These are phyloP conservation scores for Heliconius erato DNA, from an alignment of 2,888 invertebrate species.

Conservation along the genomic window DNA sequence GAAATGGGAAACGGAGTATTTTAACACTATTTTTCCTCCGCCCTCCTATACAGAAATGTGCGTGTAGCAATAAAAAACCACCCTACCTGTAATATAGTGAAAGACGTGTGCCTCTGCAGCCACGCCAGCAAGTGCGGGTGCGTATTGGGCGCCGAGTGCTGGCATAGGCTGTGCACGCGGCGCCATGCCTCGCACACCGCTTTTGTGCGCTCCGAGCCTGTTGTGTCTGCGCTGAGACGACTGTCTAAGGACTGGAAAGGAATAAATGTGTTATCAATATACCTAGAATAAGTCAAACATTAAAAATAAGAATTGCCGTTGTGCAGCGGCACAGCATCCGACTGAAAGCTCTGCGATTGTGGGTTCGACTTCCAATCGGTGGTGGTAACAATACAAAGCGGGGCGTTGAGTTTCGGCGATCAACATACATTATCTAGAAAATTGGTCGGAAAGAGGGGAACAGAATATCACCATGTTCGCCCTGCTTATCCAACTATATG, in stretches of 20 bases:
- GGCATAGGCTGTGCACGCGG: slow-evolving; percentile 73
- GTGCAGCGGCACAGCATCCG: no score
- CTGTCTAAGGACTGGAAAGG: slow-evolving; percentile 70
- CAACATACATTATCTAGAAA: no score
- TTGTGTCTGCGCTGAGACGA: slow-evolving; percentile 66
- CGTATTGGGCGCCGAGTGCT: slow-evolving; percentile 72
- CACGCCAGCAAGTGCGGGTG: slow-evolving; percentile 73
- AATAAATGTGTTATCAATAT: neutral
- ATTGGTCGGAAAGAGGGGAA: no score
- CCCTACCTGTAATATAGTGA: slow-evolving; percentile 71
- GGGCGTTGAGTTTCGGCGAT: no score
- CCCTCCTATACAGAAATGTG: no score
- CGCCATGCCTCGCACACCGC: slow-evolving; percentile 78
- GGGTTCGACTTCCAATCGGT: no score
- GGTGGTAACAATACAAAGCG: no score
- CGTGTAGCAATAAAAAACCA: neutral
- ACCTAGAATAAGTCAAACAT: neutral
- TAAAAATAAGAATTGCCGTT: neutral
- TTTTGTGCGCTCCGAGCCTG: slow-evolving; percentile 67
- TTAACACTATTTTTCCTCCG: no score
- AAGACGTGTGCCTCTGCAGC: slow-evolving; percentile 77
- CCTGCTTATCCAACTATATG: no score
- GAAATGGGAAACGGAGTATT: no score
- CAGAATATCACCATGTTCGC: no score
- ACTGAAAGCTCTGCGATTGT: no score